Conservation (phyloP, 2,113 vertebrate species). For the Stomatorhinus ivindoensis region DNA sequence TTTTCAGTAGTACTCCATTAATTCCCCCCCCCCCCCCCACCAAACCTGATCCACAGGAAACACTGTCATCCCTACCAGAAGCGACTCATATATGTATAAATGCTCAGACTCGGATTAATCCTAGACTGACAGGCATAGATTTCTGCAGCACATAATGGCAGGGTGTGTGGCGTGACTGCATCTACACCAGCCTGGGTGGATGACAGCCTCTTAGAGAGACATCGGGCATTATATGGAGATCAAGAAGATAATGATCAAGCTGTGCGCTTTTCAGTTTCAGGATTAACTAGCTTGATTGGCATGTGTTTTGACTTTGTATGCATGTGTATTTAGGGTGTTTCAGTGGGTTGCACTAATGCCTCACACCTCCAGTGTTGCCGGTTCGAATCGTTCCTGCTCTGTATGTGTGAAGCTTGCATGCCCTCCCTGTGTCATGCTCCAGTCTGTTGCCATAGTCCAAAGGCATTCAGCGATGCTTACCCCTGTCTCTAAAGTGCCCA, state of each 20-base stretch:
- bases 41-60: neutral
- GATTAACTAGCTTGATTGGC: neutral
- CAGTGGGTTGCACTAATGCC: neutral
- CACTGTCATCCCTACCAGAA: neutral
- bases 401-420: neutral
- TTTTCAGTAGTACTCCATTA: neutral
- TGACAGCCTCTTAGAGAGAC: neutral
- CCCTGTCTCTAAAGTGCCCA: neutral
- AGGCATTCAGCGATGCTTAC: neutral
- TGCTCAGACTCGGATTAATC: neutral
- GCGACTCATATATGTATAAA: neutral
- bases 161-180: neutral
- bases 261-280: neutral
- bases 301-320: neutral
- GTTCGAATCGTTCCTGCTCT: neutral
- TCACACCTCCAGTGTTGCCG: neutral
- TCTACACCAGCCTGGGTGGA: neutral
- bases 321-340: neutral
- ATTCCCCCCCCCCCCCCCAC: neutral
- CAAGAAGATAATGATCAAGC: neutral
- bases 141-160: neutral
- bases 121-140: neutral
- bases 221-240: neutral
- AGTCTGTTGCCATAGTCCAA: neutral
- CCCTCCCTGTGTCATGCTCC: neutral